Percentiles rank a stretch among this genome's conserved stretches.
phyloP scores from a whole-genome alignment of 2,113 vertebrate genomes.

The Oceanites oceanicus region DNA sequence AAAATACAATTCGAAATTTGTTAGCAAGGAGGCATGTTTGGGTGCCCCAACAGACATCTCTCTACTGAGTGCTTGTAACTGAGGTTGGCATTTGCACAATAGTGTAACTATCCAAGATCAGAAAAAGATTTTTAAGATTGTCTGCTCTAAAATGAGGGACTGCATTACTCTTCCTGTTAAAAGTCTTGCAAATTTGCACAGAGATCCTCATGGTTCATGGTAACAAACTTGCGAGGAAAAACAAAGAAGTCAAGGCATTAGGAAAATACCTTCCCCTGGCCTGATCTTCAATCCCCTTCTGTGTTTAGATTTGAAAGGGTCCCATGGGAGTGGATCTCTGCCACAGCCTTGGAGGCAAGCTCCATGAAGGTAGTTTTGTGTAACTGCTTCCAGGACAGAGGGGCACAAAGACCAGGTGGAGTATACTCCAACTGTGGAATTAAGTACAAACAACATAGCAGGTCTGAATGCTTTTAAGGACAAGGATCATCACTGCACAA shows the following conservation, averaged over 20 bases:
- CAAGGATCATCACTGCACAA: background rate
- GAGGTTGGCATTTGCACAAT: background rate
- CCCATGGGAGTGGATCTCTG: background rate
- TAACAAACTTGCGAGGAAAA: background rate
- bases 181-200: background rate
- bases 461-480: background rate
- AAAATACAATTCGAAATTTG: background rate
- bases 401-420: background rate
- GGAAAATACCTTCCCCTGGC: background rate
- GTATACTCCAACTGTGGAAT: background rate
- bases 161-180: background rate
- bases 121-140: background rate
- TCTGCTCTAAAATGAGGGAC: background rate
- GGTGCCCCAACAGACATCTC: background rate
- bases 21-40: background rate
- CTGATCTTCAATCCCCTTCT: background rate
- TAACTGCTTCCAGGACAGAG: background rate
- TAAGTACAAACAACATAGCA: background rate
- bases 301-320: background rate
- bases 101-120: background rate
- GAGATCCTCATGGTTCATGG: background rate
- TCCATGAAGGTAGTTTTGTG: background rate
- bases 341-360: background rate
- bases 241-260: background rate
- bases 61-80: background rate